Evolutionary conservation across 53 echinoderm and acorn worm species (phyloP).

Genomic region (Stichopus horrens): DNA sequence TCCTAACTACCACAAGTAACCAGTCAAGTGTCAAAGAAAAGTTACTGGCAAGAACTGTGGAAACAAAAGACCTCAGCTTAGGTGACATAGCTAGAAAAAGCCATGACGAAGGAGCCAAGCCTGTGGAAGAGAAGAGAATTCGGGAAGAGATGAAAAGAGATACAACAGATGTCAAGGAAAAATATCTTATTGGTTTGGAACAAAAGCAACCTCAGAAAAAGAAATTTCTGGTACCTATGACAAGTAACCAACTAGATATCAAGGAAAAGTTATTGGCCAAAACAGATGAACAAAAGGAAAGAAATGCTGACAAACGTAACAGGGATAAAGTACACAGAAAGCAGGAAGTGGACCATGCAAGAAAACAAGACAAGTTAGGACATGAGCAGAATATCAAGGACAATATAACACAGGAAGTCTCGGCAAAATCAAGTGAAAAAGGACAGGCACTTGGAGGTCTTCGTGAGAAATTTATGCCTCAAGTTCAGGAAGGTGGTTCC

Average conservation of each 20-base stretch:
- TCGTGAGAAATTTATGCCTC: slow-evolving; percentile 13
- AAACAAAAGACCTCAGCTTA: not conserved
- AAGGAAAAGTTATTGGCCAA: slow-evolving; percentile 21
- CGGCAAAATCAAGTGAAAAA: not conserved
- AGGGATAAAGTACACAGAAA: not conserved
- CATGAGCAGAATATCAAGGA: not conserved
- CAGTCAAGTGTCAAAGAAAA: slow-evolving; percentile 35
- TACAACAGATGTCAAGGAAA: slow-evolving; percentile 23
- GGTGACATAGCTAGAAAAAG: no score
- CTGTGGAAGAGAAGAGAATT: not conserved
- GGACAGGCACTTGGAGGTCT: not conserved
- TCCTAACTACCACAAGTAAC: not conserved
- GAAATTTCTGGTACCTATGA: not conserved
- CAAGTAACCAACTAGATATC: slow-evolving; percentile 23
- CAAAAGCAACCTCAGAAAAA: slow-evolving; percentile 13
- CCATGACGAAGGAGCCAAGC: no score
- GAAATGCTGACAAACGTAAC: not conserved
- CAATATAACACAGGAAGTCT: not conserved
- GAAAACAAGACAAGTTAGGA: not conserved
- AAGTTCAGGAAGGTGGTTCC: slow-evolving; percentile 49
- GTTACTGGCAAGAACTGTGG: slow-evolving; percentile 11
- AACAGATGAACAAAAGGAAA: not conserved
- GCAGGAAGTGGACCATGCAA: not conserved
- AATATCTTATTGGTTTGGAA: slow-evolving; percentile 11
- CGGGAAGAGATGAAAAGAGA: not conserved